Percentiles rank a stretch among this genome's conserved stretches.
These are phyloP conservation scores for Archilochus colubris DNA, from an alignment of 2,113 vertebrate species.

Conservation along the genomic window DNA sequence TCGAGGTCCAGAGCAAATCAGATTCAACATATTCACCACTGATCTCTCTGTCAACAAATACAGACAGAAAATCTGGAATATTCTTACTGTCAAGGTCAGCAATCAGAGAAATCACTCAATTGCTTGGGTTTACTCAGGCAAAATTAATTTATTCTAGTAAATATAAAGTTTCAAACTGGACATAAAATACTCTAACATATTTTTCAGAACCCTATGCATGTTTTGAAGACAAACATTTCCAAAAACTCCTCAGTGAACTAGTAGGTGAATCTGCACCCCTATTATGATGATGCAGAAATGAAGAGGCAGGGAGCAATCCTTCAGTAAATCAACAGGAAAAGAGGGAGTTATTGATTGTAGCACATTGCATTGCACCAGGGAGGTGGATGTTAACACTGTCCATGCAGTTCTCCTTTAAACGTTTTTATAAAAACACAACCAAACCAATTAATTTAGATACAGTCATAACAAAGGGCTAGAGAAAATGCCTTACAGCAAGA, in stretches of 20 bases:
- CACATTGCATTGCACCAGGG: background rate
- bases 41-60: background rate
- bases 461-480: background rate
- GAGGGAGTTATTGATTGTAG: background rate
- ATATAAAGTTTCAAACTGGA: background rate
- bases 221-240: background rate
- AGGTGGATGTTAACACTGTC: background rate
- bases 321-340: background rate
- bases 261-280: background rate
- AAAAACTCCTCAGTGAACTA: background rate
- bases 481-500: constrained; percentile 4
- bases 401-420: background rate
- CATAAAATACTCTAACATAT: background rate
- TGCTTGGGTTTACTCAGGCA: background rate
- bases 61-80: background rate
- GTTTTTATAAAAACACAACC: background rate
- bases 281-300: background rate
- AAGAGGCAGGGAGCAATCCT: background rate
- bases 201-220: background rate
- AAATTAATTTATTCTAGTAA: background rate
- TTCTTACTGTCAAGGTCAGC: background rate
- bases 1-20: background rate
- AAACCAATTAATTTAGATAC: background rate
- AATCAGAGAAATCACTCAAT: background rate
- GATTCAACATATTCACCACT: background rate